These are phyloP conservation scores for Diaprepes abbreviatus DNA, from an alignment of 2,888 invertebrate genomes.

Conservation along the genomic window DNA sequence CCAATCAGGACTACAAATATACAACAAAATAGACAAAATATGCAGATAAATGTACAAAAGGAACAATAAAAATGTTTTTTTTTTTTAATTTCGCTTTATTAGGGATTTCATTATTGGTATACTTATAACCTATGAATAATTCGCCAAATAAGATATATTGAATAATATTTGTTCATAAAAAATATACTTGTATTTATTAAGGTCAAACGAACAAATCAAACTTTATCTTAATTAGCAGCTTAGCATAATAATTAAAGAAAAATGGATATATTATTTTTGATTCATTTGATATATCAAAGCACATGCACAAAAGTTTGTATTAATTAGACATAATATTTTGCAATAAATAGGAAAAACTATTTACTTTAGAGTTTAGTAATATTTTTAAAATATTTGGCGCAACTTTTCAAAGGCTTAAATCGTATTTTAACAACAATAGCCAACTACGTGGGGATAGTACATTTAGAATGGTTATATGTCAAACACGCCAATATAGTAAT, in stretches of 20 bases:
- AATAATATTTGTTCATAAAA: too few species aligned
- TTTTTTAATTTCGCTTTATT: conserved; percentile 10
- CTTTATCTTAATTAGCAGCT: too few species aligned
- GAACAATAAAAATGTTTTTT: conserved; percentile 33
- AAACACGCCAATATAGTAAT: not conserved
- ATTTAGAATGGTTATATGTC: conserved; percentile 7
- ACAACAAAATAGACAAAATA: conserved; percentile 59
- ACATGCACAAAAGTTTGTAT: too few species aligned
- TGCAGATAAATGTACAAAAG: conserved; percentile 61
- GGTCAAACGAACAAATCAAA: too few species aligned
- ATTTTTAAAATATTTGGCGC: too few species aligned
- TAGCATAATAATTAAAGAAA: too few species aligned
- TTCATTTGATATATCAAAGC: too few species aligned
- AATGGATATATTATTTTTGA: too few species aligned
- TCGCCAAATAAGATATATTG: conserved; percentile 25
- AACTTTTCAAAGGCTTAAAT: not conserved
- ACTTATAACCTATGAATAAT: conserved; percentile 15
- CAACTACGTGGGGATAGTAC: conserved; percentile 46
- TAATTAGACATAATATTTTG: too few species aligned
- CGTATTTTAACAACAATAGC: conserved; percentile 58
- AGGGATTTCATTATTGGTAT: conserved; percentile 32
- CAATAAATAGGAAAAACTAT: too few species aligned
- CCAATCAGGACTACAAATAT: conserved; percentile 67
- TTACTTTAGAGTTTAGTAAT: too few species aligned
- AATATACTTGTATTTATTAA: too few species aligned